A percentile compares a stretch with the other conserved stretches of the same genome.
These are phyloP conservation scores for Melanotaenia trifasciata DNA, from an alignment of 2,797 vertebrate species.

Conservation along the genomic window DNA sequence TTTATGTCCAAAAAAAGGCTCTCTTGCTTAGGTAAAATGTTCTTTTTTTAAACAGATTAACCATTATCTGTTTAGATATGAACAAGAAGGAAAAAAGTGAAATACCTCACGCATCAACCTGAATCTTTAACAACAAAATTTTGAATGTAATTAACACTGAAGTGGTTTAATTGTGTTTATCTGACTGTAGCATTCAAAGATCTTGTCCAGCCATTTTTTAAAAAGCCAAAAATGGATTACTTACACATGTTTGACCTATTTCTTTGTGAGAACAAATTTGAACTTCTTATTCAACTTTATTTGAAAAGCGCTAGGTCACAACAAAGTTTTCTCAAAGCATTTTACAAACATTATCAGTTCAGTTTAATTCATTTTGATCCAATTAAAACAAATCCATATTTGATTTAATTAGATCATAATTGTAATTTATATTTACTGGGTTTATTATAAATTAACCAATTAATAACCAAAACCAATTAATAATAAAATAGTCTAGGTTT, in stretches of 20 bases:
- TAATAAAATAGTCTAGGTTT: too few species aligned
- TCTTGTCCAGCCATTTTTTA: not conserved
- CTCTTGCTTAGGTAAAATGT: constrained; percentile 29
- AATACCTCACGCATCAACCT: constrained; percentile 1
- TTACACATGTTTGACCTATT: not conserved
- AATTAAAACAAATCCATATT: too few species aligned
- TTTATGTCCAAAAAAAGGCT: constrained; percentile 43
- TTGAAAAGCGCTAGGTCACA: too few species aligned
- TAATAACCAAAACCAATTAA: too few species aligned
- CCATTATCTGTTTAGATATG: constrained; percentile 22
- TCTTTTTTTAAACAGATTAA: constrained; percentile 23
- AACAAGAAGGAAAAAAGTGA: not conserved
- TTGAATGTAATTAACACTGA: not conserved
- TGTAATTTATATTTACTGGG: too few species aligned
- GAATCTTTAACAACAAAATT: not conserved
- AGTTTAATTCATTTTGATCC: too few species aligned
- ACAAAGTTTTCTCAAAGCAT: too few species aligned
- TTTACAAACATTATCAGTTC: too few species aligned
- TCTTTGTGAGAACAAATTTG: not conserved
- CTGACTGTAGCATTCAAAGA: constrained; percentile 11
- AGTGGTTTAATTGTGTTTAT: not conserved
- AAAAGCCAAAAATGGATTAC: constrained; percentile 10
- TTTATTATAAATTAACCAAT: too few species aligned
- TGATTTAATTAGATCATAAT: too few species aligned
- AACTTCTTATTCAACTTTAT: constrained; percentile 4